Base-by-base conservation (phyloP, 2,113 vertebrate species). In the Oxygymnocypris stewartii region DNA sequence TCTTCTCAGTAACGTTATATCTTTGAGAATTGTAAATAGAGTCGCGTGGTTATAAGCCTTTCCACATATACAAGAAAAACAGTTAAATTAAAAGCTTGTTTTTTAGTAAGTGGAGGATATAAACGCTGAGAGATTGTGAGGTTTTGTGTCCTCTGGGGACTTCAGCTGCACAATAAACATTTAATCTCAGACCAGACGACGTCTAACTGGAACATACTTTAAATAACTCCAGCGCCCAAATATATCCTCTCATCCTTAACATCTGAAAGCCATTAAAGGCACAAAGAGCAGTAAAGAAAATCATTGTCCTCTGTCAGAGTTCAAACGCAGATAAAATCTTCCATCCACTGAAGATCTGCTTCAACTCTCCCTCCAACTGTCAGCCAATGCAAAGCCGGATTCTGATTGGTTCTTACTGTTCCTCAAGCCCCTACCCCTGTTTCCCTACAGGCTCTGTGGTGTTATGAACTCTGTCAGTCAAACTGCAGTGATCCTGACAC, bases 51-150 rank as follows among this genome's bases (percentile, higher is more conserved):
- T 74, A 47, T 85, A 25, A 31, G 63, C 57, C 49, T 84, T 37
- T 61, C 75, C 63, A 85, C 83, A 85, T 42, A 44, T 54, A n/a
- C 16, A 65, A 73, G 73, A 87, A 74, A 85, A 61, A 87, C 59
- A 79, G 82, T 85, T 85, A 54, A 83, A 85, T 89, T 86, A 86
- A 88, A 86, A 54, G 40, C 74, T 71, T 85, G 73, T 67, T 81
- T 87, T 82, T 87, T 44, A 84, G 63, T 84, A 59, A 71, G 40
- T 4, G 0, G 25, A 42, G 67, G 49, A 88, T 28, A 63, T 20
- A 12, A 79, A 37, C 49, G 75, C 59, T 79, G 76, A 85, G 57
- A 82, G 47, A 79, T 73, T 65, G 71, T 86, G 28, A 51, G 47
- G 16, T 37, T 61, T 49, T 69, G 28, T 23, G 42, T 83, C 71